phyloP scores from a whole-genome alignment of 2,888 invertebrate genomes.

The Nomada fabriciana region DNA sequence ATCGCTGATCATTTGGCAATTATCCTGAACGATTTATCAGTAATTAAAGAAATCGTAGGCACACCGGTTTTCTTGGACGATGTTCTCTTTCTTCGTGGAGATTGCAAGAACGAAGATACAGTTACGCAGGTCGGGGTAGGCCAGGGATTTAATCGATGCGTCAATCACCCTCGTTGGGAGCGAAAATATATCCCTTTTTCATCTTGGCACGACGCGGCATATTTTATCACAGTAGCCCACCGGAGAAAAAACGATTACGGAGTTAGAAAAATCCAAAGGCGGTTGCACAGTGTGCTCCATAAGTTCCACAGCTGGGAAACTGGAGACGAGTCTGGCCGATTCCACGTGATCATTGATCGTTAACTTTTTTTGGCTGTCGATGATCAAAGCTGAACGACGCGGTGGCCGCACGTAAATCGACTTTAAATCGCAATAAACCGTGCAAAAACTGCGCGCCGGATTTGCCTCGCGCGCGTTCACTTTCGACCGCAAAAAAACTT shows the following conservation, averaged over 20 bases:
- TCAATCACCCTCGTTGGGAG: neutral
- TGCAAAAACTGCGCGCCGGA: constrained; percentile 42
- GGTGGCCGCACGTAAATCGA: constrained; percentile 55
- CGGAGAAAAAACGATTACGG: constrained; percentile 8
- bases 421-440: constrained; percentile 56
- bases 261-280: constrained; percentile 23
- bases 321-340: constrained; percentile 32
- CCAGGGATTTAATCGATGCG: constrained; percentile 5
- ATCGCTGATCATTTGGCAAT: neutral
- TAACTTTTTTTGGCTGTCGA: constrained; percentile 50
- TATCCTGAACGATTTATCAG: neutral
- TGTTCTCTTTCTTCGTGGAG: too few relatives aligned
- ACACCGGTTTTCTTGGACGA: too few relatives aligned
- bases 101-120: too few relatives aligned
- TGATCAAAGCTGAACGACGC: constrained; percentile 54
- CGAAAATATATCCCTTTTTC: too few relatives aligned
- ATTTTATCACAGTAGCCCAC: neutral
- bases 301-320: constrained; percentile 27
- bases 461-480: constrained; percentile 48
- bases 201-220: neutral
- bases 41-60: neutral
- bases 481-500: constrained; percentile 35
- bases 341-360: constrained; percentile 55
- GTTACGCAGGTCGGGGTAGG: too few relatives aligned
- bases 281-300: constrained; percentile 6